These are phyloP conservation scores for Crossaster papposus DNA, from an alignment of 53 echinoderm and acorn worm species.

Conservation along the genomic window DNA sequence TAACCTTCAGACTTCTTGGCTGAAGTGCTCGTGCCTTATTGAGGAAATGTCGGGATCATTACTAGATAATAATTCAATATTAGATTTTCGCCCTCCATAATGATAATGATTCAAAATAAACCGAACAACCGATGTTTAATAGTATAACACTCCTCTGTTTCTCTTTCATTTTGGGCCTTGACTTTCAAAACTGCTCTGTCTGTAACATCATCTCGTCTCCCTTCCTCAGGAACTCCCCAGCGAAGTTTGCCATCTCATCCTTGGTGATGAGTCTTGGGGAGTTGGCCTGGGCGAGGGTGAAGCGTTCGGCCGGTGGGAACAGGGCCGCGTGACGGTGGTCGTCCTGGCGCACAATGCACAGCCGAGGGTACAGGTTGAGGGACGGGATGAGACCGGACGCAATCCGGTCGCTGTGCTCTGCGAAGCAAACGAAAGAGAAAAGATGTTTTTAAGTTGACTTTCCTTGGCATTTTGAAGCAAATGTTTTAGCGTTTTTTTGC, in stretches of 20 bases:
- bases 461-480: too few species aligned
- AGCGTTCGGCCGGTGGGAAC: constrained; percentile 69
- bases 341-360: constrained; percentile 74
- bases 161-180: neutral
- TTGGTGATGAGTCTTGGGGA: constrained; percentile 44
- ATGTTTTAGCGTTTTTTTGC: too few species aligned
- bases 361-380: constrained; percentile 88
- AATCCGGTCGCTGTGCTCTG: constrained; percentile 76
- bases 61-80: neutral
- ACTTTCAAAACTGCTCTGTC: constrained; percentile 76
- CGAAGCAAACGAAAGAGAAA: neutral
- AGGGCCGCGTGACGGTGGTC: constrained; percentile 89
- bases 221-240: constrained; percentile 57
- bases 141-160: neutral
- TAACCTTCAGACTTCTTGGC: too few species aligned
- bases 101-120: neutral
- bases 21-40: too few species aligned
- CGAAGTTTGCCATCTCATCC: constrained; percentile 69
- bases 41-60: too few species aligned
- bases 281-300: constrained; percentile 53
- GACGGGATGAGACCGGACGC: constrained; percentile 81
- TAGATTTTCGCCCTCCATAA: too few species aligned
- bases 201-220: constrained; percentile 67
- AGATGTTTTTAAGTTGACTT: neutral
- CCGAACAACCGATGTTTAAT: neutral